These are phyloP conservation scores for Callitettix versicolor DNA, from an alignment of 1,140 invertebrate species.

Conservation along the genomic window DNA sequence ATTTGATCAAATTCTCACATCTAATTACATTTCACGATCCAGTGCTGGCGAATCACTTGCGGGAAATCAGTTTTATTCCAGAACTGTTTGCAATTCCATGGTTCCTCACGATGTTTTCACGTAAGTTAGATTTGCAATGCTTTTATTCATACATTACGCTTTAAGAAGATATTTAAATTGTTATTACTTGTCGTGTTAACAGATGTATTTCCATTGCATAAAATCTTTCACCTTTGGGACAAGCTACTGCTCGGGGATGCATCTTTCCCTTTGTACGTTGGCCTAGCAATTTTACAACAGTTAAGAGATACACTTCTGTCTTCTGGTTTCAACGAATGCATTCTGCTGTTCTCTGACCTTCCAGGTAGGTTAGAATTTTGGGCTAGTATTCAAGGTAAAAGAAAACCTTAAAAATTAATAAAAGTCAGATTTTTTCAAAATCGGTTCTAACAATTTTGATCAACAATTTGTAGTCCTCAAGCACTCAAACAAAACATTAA, in stretches of 20 bases:
- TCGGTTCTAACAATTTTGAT: too few relatives aligned
- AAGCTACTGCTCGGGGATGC: conserved; percentile 86
- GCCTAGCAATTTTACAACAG: conserved; percentile 85
- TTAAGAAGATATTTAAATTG: background rate
- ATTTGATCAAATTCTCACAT: conserved; percentile 93
- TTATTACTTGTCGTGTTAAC: conserved; percentile 29
- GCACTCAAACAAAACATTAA: background rate
- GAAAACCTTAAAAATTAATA: too few relatives aligned
- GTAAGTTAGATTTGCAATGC: conserved; percentile 48
- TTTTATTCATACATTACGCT: background rate
- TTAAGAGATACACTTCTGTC: conserved; percentile 70
- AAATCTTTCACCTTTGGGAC: conserved; percentile 97
- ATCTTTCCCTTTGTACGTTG: conserved; percentile 90
- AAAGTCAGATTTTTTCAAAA: too few relatives aligned
- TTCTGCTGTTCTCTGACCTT: conserved; percentile 91
- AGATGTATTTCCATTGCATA: conserved; percentile 96
- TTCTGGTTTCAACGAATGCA: conserved; percentile 95
- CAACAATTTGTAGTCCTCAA: too few relatives aligned
- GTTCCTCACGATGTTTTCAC: conserved; percentile 99
- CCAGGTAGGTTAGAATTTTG: conserved; percentile 44
- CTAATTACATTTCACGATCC: conserved; percentile 94
- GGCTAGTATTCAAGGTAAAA: background rate
- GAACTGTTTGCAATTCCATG: conserved; percentile 99
- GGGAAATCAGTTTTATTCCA: conserved; percentile 89
- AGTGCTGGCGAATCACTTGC: conserved; percentile 79